Evolutionary conservation across 2,888 invertebrate genomes (phyloP).

Genomic region (Abscondita cerata): DNA sequence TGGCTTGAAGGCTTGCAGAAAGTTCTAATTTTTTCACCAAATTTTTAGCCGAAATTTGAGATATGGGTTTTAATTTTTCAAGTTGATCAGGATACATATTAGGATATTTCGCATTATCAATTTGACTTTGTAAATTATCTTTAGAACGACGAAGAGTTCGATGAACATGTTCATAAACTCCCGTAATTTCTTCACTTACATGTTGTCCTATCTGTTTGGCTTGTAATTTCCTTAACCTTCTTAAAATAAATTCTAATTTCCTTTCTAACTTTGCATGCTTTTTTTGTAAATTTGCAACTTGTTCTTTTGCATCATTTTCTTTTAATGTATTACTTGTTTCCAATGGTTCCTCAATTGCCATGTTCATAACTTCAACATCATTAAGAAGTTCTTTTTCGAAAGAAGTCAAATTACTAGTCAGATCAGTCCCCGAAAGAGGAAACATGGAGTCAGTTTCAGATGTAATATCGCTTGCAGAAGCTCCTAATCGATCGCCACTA

Average conservation of each 20-base stretch:
- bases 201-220: constrained; percentile 78
- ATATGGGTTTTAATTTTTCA: constrained; percentile 58
- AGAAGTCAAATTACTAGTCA: constrained; percentile 48
- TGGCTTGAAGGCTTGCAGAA: constrained; percentile 57
- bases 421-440: constrained; percentile 50
- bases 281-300: constrained; percentile 60
- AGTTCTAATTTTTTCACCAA: constrained; percentile 64
- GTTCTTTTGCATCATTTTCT: constrained; percentile 60
- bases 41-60: constrained; percentile 64
- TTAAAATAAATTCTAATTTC: constrained; percentile 73
- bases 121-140: constrained; percentile 15
- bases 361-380: constrained; percentile 63
- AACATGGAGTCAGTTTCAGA: constrained; percentile 51
- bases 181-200: constrained; percentile 78
- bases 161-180: constrained; percentile 78
- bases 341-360: constrained; percentile 57
- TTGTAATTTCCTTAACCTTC: constrained; percentile 79
- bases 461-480: constrained; percentile 48
- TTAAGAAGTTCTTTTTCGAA: constrained; percentile 58
- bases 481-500: constrained; percentile 57
- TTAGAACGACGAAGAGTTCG: constrained; percentile 56
- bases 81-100: constrained; percentile 17
- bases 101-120: constrained; percentile 5
- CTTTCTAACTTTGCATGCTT: constrained; percentile 64
- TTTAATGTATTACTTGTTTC: constrained; percentile 58